Percentiles rank a stretch among this genome's conserved stretches.
These are phyloP conservation scores for Heliconius congener DNA, from an alignment of 1,140 invertebrate species.

Conservation along the genomic window DNA sequence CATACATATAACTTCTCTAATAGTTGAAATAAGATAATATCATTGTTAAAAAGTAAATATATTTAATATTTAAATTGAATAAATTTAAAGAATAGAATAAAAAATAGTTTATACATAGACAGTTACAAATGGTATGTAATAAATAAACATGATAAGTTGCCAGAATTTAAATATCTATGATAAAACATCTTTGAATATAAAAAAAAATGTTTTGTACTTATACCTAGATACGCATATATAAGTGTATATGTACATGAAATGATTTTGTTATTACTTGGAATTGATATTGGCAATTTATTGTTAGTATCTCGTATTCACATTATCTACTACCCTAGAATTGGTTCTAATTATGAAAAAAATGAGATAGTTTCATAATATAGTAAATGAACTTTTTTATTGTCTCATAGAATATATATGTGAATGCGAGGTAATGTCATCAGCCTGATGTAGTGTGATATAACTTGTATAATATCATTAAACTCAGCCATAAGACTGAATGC, in stretches of 20 bases:
- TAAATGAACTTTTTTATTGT: neutral
- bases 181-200: neutral
- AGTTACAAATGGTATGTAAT: conserved; percentile 3
- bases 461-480: conserved; percentile 15
- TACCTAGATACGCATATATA: neutral
- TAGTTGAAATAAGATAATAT: conserved; percentile 22
- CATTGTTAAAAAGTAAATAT: conserved; percentile 19
- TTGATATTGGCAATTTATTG: conserved; percentile 9
- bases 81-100: conserved; percentile 1
- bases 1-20: conserved; percentile 11
- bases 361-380: neutral
- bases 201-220: conserved; percentile 1
- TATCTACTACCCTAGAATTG: neutral
- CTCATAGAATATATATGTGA: neutral
- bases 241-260: neutral
- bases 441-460: conserved; percentile 1
- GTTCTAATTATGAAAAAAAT: neutral
- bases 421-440: neutral
- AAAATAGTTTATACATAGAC: neutral
- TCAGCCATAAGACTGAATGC: conserved; percentile 50
- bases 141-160: conserved; percentile 5
- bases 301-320: neutral
- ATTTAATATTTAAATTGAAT: conserved; percentile 17
- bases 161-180: neutral
- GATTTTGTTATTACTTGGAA: neutral